Base-by-base conservation (phyloP, 2,113 vertebrate species). In the Crotalus horridus region DNA sequence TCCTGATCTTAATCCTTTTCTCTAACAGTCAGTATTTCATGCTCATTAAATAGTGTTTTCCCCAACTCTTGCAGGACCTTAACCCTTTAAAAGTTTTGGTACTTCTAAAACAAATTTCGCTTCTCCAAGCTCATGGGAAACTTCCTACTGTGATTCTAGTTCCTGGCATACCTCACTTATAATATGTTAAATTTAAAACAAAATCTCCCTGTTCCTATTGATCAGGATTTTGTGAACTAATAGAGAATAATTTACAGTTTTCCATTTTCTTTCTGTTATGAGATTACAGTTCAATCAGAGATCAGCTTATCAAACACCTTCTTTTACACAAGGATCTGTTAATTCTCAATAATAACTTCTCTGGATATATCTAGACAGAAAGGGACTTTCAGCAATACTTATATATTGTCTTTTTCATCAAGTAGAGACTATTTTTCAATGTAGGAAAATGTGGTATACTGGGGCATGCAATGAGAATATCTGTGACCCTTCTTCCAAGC, bases 41-140 rank as follows among this genome's bases (percentile, higher is more conserved):
- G 26, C 13, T 53, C 26, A n/a, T 29, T 87, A 7, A 54, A 53
- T 53, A 87, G 48, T 53, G 86, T 87, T 87, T 48, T 51, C 51
- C 13, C 15, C 13, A n/a, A 8, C 48, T 51, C 2, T 15, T 53
- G 10, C 5, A 0, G 1, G 48, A 29, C 29, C 15, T 7, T 13
- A 26, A 13, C 26, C 11, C 26, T 51, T 51, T 81, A 81, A 81
- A 81, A 21, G 3, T 21, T 43, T 43, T 81, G 15, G 33, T 81
- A 81, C 7, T 81, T 81, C 69, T 81, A 43, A 81, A 81, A 39
- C 69, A 74, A 39, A 81, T 81, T 81, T 9, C 7, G 74, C 20
- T 81, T 21, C 33, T 81, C 33, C 74, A 81, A 81, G 69, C 33
- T 81, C 69, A 81, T 17, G 39, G 69, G n/a, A 39, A 74, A 74